Conservation (phyloP, 2,888 invertebrate genomes). For the Ophion ellenae region DNA sequence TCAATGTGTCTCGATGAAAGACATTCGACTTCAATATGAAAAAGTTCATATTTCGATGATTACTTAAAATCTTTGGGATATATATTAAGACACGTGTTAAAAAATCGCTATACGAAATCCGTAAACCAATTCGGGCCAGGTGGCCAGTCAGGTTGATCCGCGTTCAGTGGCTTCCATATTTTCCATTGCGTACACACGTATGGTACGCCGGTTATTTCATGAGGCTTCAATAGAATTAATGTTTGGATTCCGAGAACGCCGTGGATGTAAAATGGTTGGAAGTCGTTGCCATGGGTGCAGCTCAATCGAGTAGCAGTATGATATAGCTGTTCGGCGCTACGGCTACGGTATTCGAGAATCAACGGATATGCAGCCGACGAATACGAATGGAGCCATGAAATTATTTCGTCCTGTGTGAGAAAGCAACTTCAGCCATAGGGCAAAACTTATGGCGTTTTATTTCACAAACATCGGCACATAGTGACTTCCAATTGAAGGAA, state of each 20-base stretch:
- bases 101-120: neutral
- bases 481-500: constrained; percentile 66
- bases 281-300: constrained; percentile 51
- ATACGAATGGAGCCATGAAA: constrained; percentile 71
- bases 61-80: neutral
- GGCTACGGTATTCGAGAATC: constrained; percentile 47
- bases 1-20: neutral
- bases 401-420: constrained; percentile 65
- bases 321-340: constrained; percentile 35
- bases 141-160: neutral
- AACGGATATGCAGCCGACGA: constrained; percentile 45
- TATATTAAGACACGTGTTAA: neutral
- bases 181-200: constrained; percentile 10
- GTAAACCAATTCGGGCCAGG: neutral
- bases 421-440: constrained; percentile 41
- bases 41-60: neutral
- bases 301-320: constrained; percentile 38
- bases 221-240: constrained; percentile 51
- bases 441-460: constrained; percentile 70
- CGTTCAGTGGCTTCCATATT: neutral
- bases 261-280: constrained; percentile 51
- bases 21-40: neutral
- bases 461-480: constrained; percentile 67
- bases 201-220: constrained; percentile 6
- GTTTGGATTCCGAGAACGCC: constrained; percentile 38